Evolutionary conservation across 2,888 invertebrate genomes (phyloP), one percentile per base, ranked within the genome.

Genomic region (Dinocampus coccinellae): DNA sequence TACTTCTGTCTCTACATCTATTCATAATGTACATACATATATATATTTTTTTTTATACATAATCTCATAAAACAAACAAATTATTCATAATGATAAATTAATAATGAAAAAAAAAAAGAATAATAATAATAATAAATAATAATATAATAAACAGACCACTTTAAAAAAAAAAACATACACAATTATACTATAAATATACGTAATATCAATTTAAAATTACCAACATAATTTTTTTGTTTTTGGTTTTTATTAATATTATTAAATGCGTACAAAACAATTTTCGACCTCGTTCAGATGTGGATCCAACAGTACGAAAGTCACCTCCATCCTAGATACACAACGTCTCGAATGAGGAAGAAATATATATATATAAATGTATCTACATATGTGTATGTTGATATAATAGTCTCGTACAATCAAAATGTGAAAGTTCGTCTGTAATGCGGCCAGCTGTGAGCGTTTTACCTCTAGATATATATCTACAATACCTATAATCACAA

Each of bases 341-440:
- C 16, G 16, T 16, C 47, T 16, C 20, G 47, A n/a, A 47, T 47
- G 9, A 47, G n/a, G 47, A 47, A 16, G 16, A 7, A 47, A 16
- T n/a, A 33, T 33, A 26, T 55, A 53, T 13, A 36, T 42, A 16
- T n/a, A 47, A 6, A 39, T 33, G 7, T 33, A 33, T 33, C 3
- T 33, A 7, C 7, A 36, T 62, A 66, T 24, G 61, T 53, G 61
- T 9, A 57, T 36, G 61, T 58, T 20, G 65, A 66, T 34, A 13
- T 16, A 29, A 52, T 36, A 68, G 73, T 73, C 73, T 69, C 74
- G 75, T 73, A 77, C 78, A 80, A 82, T 83, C 82, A 85, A 83
- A 85, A 86, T 85, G 85, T 85, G 85, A 85, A 85, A 85, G 85
- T 85, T 85, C 81, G 85, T 78, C 79, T 74, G 83, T 81, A 82